Evolutionary conservation across 2,797 vertebrate species (phyloP).

Genomic region (Simalia tracyae): DNA sequence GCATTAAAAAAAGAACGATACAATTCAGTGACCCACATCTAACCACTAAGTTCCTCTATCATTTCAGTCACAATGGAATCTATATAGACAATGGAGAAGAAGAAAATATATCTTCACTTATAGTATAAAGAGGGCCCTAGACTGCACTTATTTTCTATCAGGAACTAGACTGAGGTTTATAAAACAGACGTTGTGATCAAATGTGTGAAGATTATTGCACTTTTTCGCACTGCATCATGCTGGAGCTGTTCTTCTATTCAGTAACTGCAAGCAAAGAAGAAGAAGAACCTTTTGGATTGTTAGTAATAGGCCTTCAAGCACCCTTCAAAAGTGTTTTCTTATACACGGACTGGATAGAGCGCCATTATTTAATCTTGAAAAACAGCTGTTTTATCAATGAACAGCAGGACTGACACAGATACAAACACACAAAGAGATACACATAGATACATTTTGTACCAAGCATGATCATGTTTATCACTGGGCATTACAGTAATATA

Average conservation of each 20-base stretch:
- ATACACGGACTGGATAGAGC: constrained; percentile 3
- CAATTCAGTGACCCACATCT: not conserved
- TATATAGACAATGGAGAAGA: not conserved
- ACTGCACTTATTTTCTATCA: constrained; percentile 13
- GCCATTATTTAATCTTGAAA: constrained; percentile 23
- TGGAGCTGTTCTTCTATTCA: not conserved
- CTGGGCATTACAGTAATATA: not conserved
- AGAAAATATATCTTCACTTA: not conserved
- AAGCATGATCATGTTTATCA: not conserved
- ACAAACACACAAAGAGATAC: not conserved
- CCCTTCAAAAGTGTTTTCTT: not conserved
- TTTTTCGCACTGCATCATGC: not conserved
- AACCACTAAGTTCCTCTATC: not conserved
- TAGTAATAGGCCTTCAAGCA: constrained; percentile 21
- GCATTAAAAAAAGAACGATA: not conserved
- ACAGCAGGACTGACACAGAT: constrained; percentile 8
- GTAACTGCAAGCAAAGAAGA: constrained; percentile 20
- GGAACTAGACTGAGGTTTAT: constrained; percentile 15
- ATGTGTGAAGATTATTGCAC: not conserved
- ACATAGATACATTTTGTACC: not conserved
- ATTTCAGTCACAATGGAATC: not conserved
- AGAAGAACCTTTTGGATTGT: not conserved
- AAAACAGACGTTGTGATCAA: constrained; percentile 18
- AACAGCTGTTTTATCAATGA: not conserved
- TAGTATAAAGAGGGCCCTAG: constrained; percentile 12